These are phyloP conservation scores for Caradrina kadenii DNA, from an alignment of 2,888 invertebrate species.

Conservation along the genomic window DNA sequence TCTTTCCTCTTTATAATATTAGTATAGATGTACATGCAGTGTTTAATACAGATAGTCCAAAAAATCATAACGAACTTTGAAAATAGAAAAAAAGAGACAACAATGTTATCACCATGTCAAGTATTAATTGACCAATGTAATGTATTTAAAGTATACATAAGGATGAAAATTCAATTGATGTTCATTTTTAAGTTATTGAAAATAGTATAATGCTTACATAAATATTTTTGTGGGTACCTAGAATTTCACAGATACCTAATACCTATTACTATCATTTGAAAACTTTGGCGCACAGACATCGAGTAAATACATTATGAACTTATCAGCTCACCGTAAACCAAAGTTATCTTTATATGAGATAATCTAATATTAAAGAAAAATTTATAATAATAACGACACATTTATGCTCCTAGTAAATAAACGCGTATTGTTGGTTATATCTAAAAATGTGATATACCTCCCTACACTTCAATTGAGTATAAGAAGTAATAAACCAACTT, in stretches of 20 bases:
- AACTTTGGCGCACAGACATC: background rate
- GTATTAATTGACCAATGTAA: too few species aligned
- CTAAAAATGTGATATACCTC: background rate
- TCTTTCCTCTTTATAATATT: too few species aligned
- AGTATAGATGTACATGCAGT: too few species aligned
- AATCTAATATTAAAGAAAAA: slow-evolving; percentile 1
- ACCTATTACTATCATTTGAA: slow-evolving; percentile 4
- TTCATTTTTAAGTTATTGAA: background rate
- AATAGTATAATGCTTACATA: background rate
- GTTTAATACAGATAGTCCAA: too few species aligned
- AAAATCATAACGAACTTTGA: too few species aligned
- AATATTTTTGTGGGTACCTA: background rate
- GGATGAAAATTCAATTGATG: too few species aligned
- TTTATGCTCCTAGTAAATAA: background rate
- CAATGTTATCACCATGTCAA: too few species aligned
- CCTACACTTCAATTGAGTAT: slow-evolving; percentile 17
- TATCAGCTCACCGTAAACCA: background rate
- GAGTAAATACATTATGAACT: background rate
- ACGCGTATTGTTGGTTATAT: background rate
- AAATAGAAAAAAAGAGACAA: too few species aligned
- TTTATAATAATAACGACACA: background rate
- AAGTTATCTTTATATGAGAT: slow-evolving; percentile 1
- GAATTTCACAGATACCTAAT: slow-evolving; percentile 2
- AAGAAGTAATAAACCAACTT: slow-evolving; percentile 32
- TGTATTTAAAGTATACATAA: too few species aligned